Percentiles rank a stretch among this genome's conserved stretches.
These are phyloP conservation scores for Chaenogobius annularis DNA, from an alignment of 2,113 vertebrate genomes.

Conservation along the genomic window DNA sequence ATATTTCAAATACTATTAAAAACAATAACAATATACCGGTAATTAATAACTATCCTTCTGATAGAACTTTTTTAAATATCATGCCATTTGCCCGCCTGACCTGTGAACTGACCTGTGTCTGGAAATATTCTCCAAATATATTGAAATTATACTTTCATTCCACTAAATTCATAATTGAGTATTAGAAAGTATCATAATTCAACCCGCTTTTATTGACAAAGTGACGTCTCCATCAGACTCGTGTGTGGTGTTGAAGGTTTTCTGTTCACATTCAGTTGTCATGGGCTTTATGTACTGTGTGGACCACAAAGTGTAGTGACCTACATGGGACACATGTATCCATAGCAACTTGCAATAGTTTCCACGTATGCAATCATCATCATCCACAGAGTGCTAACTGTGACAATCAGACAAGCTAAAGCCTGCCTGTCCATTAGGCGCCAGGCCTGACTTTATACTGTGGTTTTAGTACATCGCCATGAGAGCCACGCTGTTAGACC, in stretches of 20 bases:
- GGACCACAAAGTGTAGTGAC: constrained; percentile 32
- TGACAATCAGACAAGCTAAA: constrained; percentile 2
- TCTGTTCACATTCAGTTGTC: constrained; percentile 10
- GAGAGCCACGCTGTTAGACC: neutral
- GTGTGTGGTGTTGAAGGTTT: neutral
- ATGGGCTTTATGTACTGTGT: constrained; percentile 32
- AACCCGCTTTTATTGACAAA: neutral
- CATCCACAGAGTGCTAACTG: neutral
- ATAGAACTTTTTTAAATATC: no score
- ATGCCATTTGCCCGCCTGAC: neutral
- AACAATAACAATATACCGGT: no score
- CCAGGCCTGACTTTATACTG: neutral
- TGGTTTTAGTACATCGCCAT: neutral
- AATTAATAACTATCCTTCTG: no score
- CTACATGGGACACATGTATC: constrained; percentile 34
- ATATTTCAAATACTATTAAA: no score
- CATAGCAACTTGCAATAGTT: constrained; percentile 33
- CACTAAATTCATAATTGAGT: neutral
- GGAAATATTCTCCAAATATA: neutral
- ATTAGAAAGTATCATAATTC: neutral
- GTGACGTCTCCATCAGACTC: neutral
- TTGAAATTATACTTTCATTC: neutral
- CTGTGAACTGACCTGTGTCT: no score
- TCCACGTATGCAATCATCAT: constrained; percentile 9
- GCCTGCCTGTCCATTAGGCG: neutral